These are phyloP conservation scores for Aythya fuligula DNA, from an alignment of 2,797 vertebrate species.

Conservation along the genomic window DNA sequence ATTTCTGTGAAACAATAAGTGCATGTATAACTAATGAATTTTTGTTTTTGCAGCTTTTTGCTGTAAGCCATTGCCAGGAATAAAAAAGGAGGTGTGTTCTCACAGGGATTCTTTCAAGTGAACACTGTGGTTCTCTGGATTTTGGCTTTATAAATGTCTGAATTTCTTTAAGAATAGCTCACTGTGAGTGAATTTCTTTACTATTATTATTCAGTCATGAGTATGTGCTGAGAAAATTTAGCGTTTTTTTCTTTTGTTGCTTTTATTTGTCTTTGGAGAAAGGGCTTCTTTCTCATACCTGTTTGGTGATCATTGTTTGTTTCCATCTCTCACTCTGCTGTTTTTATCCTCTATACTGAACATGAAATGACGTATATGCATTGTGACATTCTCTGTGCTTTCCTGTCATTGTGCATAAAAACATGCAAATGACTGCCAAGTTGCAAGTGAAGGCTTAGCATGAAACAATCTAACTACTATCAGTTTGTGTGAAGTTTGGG, in stretches of 20 bases:
- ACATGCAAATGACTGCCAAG: neutral
- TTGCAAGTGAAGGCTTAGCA: neutral
- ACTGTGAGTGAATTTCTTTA: neutral
- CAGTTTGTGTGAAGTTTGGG: neutral
- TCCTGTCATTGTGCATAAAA: constrained; percentile 48
- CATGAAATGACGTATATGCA: constrained; percentile 43
- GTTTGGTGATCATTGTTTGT: neutral
- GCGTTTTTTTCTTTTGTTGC: neutral
- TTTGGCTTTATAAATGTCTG: constrained; percentile 29
- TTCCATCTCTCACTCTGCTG: neutral
- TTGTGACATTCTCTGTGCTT: neutral
- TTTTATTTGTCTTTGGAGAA: constrained; percentile 30
- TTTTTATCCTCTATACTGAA: neutral
- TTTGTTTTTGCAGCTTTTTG: constrained; percentile 65
- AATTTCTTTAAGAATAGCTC: constrained; percentile 36
- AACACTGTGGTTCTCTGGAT: neutral
- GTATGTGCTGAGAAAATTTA: constrained; percentile 5
- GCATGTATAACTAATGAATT: neutral
- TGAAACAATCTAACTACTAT: neutral
- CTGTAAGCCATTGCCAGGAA: constrained; percentile 36
- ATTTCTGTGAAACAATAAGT: neutral
- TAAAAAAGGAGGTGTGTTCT: constrained; percentile 21
- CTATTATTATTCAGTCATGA: neutral
- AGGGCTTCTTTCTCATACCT: neutral
- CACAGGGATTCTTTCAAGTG: constrained; percentile 31